Conservation (phyloP, 2,797 vertebrate species). For the Adelosebastes latens region DNA sequence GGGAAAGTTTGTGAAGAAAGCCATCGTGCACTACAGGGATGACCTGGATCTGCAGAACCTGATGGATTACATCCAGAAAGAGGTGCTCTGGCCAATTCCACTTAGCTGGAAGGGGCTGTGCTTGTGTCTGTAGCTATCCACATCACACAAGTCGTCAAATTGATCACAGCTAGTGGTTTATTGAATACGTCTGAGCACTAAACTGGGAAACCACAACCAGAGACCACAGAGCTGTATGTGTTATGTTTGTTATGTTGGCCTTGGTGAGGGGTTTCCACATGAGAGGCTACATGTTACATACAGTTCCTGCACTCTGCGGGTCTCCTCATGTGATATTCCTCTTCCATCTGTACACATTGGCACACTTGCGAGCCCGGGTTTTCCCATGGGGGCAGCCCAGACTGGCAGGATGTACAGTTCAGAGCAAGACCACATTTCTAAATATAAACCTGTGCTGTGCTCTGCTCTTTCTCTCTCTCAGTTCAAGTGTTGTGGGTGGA, state of each 20-base stretch:
- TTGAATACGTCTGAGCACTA: slow-evolving; percentile 13
- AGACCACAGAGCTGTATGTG: not conserved
- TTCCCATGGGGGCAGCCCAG: slow-evolving; percentile 52
- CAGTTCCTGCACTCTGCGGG: slow-evolving; percentile 50
- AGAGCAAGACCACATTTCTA: slow-evolving; percentile 38
- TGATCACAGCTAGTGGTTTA: slow-evolving; percentile 36
- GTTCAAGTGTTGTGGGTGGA: slow-evolving; percentile 86
- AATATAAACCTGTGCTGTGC: slow-evolving; percentile 33
- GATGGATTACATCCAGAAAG: slow-evolving; percentile 87
- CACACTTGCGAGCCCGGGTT: slow-evolving; percentile 33
- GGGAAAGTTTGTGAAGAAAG: slow-evolving; percentile 83
- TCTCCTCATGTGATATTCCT: slow-evolving; percentile 43
- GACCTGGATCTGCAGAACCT: slow-evolving; percentile 87
- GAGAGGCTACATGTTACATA: slow-evolving; percentile 19
- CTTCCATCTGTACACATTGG: slow-evolving; percentile 64
- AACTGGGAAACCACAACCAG: slow-evolving; percentile 10
- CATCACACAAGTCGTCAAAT: slow-evolving; percentile 3
- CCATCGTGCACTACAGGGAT: slow-evolving; percentile 85
- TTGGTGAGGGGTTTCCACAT: slow-evolving; percentile 46
- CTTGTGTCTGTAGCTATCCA: not conserved
- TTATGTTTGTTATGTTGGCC: slow-evolving; percentile 17
- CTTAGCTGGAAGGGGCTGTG: not conserved
- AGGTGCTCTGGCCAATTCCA: slow-evolving; percentile 66
- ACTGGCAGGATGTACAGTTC: slow-evolving; percentile 48
- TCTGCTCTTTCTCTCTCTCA: slow-evolving; percentile 27